Percentiles rank a stretch among this genome's conserved stretches.
These are phyloP conservation scores for Benitochromis conjunctus DNA, from an alignment of 2,113 vertebrate species.

Conservation along the genomic window DNA sequence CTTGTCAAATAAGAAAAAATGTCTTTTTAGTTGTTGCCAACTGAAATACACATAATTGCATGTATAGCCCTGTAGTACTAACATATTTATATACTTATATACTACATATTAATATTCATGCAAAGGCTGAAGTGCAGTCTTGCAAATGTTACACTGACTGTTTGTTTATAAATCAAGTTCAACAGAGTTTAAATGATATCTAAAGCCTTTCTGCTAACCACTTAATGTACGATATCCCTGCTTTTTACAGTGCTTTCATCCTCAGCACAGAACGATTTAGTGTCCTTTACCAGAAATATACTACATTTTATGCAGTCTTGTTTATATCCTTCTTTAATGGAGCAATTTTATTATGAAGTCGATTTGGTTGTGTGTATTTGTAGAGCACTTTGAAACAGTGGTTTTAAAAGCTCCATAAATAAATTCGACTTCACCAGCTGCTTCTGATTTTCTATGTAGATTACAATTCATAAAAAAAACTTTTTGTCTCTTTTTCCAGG, in stretches of 20 bases:
- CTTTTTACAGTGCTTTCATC: background rate
- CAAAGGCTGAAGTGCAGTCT: background rate
- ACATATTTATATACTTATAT: background rate
- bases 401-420: background rate
- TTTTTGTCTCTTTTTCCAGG: background rate
- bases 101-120: background rate
- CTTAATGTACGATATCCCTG: background rate
- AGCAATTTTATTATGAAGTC: background rate
- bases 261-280: background rate
- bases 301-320: background rate
- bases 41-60: background rate
- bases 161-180: background rate
- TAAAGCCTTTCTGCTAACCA: background rate
- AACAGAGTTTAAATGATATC: background rate
- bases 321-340: background rate
- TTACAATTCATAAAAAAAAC: background rate
- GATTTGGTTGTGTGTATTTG: background rate
- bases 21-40: background rate
- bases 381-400: background rate
- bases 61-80: background rate
- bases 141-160: background rate
- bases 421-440: background rate
- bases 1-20: background rate
- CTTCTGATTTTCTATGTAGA: background rate
- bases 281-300: background rate